phyloP scores from a whole-genome alignment of 2,888 invertebrate genomes.

The Orthosia gracilis region DNA sequence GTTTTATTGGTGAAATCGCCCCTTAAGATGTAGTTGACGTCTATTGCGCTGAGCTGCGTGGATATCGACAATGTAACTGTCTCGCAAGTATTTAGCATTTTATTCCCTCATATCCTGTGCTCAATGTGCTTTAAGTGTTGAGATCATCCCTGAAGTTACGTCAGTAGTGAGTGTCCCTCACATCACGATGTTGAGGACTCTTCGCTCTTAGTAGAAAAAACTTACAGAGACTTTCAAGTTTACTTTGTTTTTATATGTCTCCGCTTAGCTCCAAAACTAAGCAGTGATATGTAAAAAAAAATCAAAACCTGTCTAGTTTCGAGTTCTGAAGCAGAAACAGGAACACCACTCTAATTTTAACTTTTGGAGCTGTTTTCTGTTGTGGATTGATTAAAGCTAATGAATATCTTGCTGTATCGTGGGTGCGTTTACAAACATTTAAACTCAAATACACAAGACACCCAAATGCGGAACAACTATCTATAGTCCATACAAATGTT shows the following conservation, averaged over 20 bases:
- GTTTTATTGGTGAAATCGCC: no score
- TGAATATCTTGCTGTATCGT: no score
- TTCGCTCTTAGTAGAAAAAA: neutral
- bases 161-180: neutral
- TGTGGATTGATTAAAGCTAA: no score
- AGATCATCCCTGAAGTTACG: neutral
- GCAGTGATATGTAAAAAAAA: neutral
- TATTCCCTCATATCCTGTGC: neutral
- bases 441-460: no score
- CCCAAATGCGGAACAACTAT: no score
- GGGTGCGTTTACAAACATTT: no score
- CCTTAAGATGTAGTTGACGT: neutral
- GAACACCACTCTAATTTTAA: neutral
- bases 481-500: no score
- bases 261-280: neutral
- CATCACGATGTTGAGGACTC: neutral
- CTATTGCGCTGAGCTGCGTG: neutral
- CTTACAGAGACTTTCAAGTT: neutral
- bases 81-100: slow-evolving; percentile 15
- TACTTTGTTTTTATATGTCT: neutral
- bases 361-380: neutral
- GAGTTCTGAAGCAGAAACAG: neutral
- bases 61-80: neutral
- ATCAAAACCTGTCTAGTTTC: neutral
- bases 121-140: slow-evolving; percentile 40